Evolutionary conservation across 2,113 vertebrate genomes (phyloP), one percentile per base, ranked within the genome.

Genomic region (Myrmophylax atrothorax): DNA sequence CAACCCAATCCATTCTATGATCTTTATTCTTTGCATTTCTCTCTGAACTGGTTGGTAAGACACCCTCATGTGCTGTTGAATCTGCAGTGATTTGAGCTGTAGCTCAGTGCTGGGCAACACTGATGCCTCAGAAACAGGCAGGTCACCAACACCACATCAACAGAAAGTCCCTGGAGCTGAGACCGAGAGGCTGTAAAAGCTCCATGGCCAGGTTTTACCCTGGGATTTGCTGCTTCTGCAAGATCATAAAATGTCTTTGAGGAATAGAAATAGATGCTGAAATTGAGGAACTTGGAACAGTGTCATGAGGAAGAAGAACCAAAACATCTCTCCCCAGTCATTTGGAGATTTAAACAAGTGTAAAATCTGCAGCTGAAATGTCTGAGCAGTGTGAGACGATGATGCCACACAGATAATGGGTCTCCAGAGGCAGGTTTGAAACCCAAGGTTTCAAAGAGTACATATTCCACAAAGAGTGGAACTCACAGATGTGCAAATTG

Each of bases 201-300:
- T 87, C 68, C 12, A 31, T 2, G 12, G 64, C 38, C 84, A 89
- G 22, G 22, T 38, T 89, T 64, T 75, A 55, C 62, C 44, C 70
- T 18, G 56, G 44, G 77, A 94, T 52, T 24, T 84, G 47, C 53
- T 93, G 47, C 40, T 84, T 72, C 88, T 94, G 72, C 59, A 62
- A 84, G 52, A 60, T 15, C 44, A 72, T 69, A 75, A 95, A 87
- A 75, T 8, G 52, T 17, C 91, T 92, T 84, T n/a, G 66, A 78
- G 94, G 91, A 96, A 91, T 44, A 72, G 77, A 90, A 93, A 89
- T 42, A 86, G 76, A 76, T 59, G 35, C 15, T 64, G 80, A 87
- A 93, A 92, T 20, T 47, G 87, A 95, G 60, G 58, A 91, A 82
- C 38, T 59, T 77, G 72, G 68, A 95, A 83, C 10, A 10, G 42